phyloP scores from a whole-genome alignment of 2,888 invertebrate species.

The Ophioninae sp. region DNA sequence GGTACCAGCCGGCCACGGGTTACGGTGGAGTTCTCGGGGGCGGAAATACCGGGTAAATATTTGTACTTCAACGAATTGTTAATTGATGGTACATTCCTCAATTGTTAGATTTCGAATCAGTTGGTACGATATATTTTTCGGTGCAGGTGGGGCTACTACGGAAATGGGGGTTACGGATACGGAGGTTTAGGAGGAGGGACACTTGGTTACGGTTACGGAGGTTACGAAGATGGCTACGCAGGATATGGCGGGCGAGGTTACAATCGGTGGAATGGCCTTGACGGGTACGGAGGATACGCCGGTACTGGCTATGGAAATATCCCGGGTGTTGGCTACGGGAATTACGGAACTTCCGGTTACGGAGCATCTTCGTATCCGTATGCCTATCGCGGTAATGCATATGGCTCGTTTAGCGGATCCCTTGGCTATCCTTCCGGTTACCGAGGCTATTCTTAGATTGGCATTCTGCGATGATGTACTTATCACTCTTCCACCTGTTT shows the following conservation, averaged over 20 bases:
- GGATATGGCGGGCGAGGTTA: constrained; percentile 63
- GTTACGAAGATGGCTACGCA: constrained; percentile 62
- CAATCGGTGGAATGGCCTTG: constrained; percentile 44
- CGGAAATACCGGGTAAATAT: constrained; percentile 71
- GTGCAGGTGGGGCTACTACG: constrained; percentile 71
- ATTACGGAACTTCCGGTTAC: constrained; percentile 47
- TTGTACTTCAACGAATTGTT: background rate
- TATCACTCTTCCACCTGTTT: background rate
- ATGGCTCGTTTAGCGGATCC: constrained; percentile 57
- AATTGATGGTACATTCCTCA: background rate
- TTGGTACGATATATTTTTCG: constrained; percentile 11
- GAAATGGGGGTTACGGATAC: constrained; percentile 59
- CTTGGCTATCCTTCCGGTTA: constrained; percentile 71
- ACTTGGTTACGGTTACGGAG: constrained; percentile 48
- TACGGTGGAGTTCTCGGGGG: constrained; percentile 69
- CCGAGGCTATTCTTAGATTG: constrained; percentile 70
- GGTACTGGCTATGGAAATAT: constrained; percentile 82
- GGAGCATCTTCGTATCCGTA: constrained; percentile 45
- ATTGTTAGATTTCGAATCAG: background rate
- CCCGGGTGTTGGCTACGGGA: constrained; percentile 57
- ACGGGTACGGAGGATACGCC: constrained; percentile 62
- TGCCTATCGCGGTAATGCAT: constrained; percentile 48
- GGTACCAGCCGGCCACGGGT: constrained; percentile 64
- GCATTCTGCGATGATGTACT: background rate
- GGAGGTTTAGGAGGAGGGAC: constrained; percentile 51